phyloP scores from a whole-genome alignment of 2,797 vertebrate species.

The Lagodon rhomboides region DNA sequence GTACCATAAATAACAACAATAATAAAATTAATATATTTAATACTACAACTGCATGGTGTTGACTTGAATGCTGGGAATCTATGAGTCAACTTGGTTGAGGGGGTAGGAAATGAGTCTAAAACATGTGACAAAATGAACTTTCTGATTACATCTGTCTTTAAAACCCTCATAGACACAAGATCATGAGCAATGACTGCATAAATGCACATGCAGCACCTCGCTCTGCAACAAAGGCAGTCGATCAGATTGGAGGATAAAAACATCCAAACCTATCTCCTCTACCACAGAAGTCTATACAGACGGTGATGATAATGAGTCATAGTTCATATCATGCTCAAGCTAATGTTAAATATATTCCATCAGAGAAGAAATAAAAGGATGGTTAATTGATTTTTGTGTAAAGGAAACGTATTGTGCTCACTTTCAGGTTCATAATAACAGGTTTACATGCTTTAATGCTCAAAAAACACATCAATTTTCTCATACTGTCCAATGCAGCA shows the following conservation, averaged over 20 bases:
- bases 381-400: background rate
- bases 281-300: background rate
- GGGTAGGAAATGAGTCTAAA: background rate
- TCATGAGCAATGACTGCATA: background rate
- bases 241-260: background rate
- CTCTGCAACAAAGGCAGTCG: background rate
- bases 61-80: background rate
- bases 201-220: too few relatives aligned
- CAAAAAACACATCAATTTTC: too few relatives aligned
- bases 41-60: background rate
- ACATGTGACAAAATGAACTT: background rate
- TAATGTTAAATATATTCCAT: background rate
- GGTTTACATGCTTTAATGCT: too few relatives aligned
- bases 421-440: too few relatives aligned
- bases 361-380: background rate
- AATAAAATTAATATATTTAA: constrained; percentile 34
- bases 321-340: background rate
- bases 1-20: constrained; percentile 12
- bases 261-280: background rate
- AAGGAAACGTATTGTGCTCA: too few relatives aligned
- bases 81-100: background rate
- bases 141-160: background rate
- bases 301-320: background rate
- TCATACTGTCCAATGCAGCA: too few relatives aligned
- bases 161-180: background rate